phyloP scores from a whole-genome alignment of 1,140 invertebrate genomes.

The Hyles vespertilio region DNA sequence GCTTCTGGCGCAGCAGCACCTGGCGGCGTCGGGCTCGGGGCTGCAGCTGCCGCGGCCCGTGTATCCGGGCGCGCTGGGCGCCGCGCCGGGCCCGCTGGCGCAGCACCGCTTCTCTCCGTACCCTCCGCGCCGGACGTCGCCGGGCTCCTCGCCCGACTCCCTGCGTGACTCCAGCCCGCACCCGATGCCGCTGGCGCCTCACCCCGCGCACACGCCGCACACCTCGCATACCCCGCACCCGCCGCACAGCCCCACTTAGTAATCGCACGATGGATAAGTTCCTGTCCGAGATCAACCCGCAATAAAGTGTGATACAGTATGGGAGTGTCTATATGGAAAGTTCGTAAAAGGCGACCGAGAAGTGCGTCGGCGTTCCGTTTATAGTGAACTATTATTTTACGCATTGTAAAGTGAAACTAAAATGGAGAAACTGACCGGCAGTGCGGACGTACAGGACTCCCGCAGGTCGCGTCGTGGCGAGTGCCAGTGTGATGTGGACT shows the following conservation, averaged over 20 bases:
- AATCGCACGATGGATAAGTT: conserved; percentile 27
- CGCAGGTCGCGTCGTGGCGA: no score
- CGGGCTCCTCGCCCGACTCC: conserved; percentile 76
- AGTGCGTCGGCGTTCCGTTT: conserved; percentile 20
- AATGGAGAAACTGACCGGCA: conserved; percentile 14
- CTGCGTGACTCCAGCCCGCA: conserved; percentile 74
- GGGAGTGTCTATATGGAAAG: conserved; percentile 23
- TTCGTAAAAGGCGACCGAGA: conserved; percentile 22
- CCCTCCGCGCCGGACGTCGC: conserved; percentile 64
- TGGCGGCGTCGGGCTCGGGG: conserved; percentile 64
- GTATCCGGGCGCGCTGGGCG: conserved; percentile 58
- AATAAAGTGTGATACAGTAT: conserved; percentile 33
- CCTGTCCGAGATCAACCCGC: conserved; percentile 35
- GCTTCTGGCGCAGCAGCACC: conserved; percentile 70
- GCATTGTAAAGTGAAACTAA: conserved; percentile 23
- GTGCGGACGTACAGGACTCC: conserved; percentile 7
- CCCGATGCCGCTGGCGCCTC: conserved; percentile 60
- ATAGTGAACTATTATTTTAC: conserved; percentile 19
- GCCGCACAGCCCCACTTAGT: conserved; percentile 77
- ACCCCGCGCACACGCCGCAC: conserved; percentile 48
- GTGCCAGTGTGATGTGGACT: no score
- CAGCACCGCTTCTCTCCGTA: conserved; percentile 79
- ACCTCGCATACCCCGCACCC: conserved; percentile 56
- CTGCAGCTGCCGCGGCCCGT: conserved; percentile 74
- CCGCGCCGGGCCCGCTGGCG: conserved; percentile 64